Base-by-base conservation (phyloP, 1,140 invertebrate species). In the Formica exsecta region DNA sequence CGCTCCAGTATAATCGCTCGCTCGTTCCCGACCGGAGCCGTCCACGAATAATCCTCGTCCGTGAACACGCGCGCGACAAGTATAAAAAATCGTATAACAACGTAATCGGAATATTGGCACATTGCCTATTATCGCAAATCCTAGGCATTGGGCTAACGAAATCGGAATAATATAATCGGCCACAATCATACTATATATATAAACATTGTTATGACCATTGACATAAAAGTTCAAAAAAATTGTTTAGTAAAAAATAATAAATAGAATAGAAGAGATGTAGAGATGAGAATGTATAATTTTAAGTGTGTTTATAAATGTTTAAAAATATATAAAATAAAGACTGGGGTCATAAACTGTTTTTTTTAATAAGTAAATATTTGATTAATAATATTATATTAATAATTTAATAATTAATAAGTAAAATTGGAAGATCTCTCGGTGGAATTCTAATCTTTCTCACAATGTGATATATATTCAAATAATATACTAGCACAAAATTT, bases 11-110 rank as follows among this genome's bases (percentile, higher is more conserved):
- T 59, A 87, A 87, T 54, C 25, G 87, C 29, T 59, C 61, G 85
- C 59, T 22, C n/a, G 29, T 66, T 77, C 51, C 29, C 54, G 59
- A 76, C 59, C 29, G 32, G n/a, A 61, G 73, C 48, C 59, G 32
- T 65, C 36, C 66, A 11, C 11, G 74, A 64, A 19, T 70, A 70
- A 80, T 44, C 22, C 22, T n/a, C 19, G 4, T 29, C 3, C 8
- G 19, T 48, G 29, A 77, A 41, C 41, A 51, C 13, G 62, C 44
- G 48, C 13, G 62, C 44, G 48, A 32, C 44, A 32, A 62, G 32
- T 22, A 68, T 80, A 68, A 80, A 80, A 80, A 80, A 70, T 57
- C 16, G 8, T 38, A 57, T 57, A 80, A 80, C 44, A 57, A 54
- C 13, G 36, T 80, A 70, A 68, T 70, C 22, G 22, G 32, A 80